phyloP scores from a whole-genome alignment of 2,888 invertebrate genomes.

The Odontocolon sp. region DNA sequence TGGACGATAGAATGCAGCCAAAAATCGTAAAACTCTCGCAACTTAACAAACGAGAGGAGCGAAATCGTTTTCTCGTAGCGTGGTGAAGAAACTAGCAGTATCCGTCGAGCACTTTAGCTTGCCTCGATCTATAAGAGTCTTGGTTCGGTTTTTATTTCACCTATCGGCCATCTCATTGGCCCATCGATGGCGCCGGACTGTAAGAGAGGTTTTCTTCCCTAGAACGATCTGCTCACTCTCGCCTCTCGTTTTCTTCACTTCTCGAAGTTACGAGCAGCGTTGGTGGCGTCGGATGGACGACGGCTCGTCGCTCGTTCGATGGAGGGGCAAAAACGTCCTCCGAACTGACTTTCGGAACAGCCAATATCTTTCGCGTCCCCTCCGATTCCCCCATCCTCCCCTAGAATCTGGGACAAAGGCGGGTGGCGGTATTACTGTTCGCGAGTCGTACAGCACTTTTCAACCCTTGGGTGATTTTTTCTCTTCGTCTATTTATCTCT shows the following conservation, averaged over 20 bases:
- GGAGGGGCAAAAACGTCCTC: conserved; percentile 43
- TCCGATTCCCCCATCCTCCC: conserved; percentile 67
- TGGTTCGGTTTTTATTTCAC: conserved; percentile 41
- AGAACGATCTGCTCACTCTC: conserved; percentile 10
- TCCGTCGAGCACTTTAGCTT: not conserved
- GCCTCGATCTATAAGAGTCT: conserved; percentile 39
- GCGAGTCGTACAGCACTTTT: conserved; percentile 24
- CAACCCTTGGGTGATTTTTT: conserved; percentile 25
- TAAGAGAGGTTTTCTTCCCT: conserved; percentile 12
- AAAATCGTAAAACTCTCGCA: conserved; percentile 15
- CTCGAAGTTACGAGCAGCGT: conserved; percentile 34
- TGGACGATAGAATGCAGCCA: not conserved
- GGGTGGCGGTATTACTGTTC: conserved; percentile 66
- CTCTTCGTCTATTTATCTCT: not conserved
- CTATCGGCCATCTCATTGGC: conserved; percentile 42
- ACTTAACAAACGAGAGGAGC: conserved; percentile 32
- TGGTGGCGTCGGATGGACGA: conserved; percentile 22
- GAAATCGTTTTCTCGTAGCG: conserved; percentile 31
- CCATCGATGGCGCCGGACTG: conserved; percentile 31
- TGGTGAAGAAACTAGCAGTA: not conserved
- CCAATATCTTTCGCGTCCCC: conserved; percentile 67
- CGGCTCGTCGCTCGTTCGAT: conserved; percentile 27
- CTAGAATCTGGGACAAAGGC: conserved; percentile 65
- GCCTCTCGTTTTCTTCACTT: conserved; percentile 18
- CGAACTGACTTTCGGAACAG: conserved; percentile 62